Base-by-base conservation (phyloP, 1,140 invertebrate genomes). In the Hycleus phaleratus region DNA sequence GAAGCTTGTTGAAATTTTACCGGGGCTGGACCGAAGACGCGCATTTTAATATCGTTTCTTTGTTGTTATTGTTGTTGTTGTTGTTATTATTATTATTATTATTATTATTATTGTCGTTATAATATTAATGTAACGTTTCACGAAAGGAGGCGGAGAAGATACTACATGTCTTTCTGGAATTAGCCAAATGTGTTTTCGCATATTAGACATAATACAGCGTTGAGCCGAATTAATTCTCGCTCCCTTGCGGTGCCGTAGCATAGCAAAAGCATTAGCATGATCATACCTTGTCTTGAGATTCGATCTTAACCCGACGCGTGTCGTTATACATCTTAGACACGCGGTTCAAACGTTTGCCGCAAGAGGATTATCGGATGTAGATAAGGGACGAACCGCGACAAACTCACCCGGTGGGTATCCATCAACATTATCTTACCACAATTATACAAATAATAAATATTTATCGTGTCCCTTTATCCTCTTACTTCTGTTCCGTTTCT, bases 181-280 rank as follows among this genome's bases (percentile, higher is more conserved):
- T 70, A 71, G 63, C 68, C 70, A 70, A 72, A 68, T 72, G 71
- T 71, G 71, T 71, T 72, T 71, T 72, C 71, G 71, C 69, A 71
- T 72, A 72, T 72, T 71, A 72, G 65, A 67, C 68, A 69, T 70
- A 72, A 72, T 67, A 68, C 66, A 59, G 52, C 57, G 65, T 61
- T 67, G 63, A 67, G 63, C 70, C 63, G 71, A 62, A 72, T 72
- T 72, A 72, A 72, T 71, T 66, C 69, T 63, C 61, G 62, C 63
- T 69, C 66, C 68, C 62, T 68, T 69, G 68, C 62, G 68, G 68
- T 68, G 54, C 54, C 44, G 62, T 61, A 70, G 70, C 70, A 69
- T 60, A 63, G 69, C 64, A 68, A 71, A 71, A 66, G 71, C 69
- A 71, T 72, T 69, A 72, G 65, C 65, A 67, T 71, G 68, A 68